These are phyloP conservation scores for Stenichneumon culpator DNA, from an alignment of 2,888 invertebrate species.

Conservation along the genomic window DNA sequence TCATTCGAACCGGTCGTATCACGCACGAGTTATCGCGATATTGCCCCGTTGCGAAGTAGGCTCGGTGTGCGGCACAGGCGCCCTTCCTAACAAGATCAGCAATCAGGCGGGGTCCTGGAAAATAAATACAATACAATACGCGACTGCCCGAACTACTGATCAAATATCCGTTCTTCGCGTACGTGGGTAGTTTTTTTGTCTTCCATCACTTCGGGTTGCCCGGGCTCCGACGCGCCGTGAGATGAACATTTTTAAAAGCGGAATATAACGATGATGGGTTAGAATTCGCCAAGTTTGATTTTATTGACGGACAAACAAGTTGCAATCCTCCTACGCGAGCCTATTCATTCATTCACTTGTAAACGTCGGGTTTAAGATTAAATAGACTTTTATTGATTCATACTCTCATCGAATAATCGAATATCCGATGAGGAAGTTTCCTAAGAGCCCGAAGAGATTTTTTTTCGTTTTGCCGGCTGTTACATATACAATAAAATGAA, in stretches of 20 bases:
- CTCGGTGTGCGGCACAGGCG: neutral
- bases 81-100: conserved; percentile 44
- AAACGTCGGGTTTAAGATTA: neutral
- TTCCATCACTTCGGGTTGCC: neutral
- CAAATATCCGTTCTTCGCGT: neutral
- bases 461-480: neutral
- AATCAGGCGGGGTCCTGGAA: conserved; percentile 45
- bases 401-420: neutral
- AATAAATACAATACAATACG: conserved; percentile 48
- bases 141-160: conserved; percentile 3
- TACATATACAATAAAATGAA: neutral
- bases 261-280: neutral
- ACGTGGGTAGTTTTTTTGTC: neutral
- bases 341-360: neutral
- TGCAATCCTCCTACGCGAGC: neutral
- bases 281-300: conserved; percentile 3
- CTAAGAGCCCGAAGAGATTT: neutral
- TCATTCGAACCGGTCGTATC: conserved; percentile 15
- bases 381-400: neutral
- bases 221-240: neutral
- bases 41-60: conserved; percentile 23
- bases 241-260: neutral
- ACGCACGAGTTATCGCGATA: conserved; percentile 31
- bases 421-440: neutral
- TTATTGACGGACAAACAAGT: conserved; percentile 10